Conservation (phyloP, 1,140 invertebrate genomes). For the Nixonia krombeini region DNA sequence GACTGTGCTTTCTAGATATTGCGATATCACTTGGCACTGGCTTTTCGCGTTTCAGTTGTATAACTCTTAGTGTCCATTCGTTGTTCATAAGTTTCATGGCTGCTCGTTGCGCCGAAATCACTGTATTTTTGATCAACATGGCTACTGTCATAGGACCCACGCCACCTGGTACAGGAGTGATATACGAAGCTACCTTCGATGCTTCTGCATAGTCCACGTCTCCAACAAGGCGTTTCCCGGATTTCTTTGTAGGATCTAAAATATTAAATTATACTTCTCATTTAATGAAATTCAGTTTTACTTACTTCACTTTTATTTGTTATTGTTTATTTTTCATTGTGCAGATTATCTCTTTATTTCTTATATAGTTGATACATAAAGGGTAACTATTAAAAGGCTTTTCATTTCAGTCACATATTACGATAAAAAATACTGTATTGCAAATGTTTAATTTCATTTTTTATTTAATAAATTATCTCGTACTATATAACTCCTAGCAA, state of each 20-base stretch:
- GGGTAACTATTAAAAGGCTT: too few species aligned
- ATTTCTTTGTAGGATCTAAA: slow-evolving; percentile 87
- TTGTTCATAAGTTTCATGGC: slow-evolving; percentile 72
- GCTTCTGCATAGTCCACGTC: slow-evolving; percentile 94
- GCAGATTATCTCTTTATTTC: too few species aligned
- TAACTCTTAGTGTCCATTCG: slow-evolving; percentile 77
- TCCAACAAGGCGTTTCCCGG: slow-evolving; percentile 89
- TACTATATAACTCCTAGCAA: too few species aligned
- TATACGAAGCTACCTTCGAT: slow-evolving; percentile 83
- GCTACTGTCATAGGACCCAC: slow-evolving; percentile 99
- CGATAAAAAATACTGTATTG: too few species aligned
- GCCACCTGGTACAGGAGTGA: slow-evolving; percentile 98
- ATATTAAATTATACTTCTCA: slow-evolving; percentile 12
- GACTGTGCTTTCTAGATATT: slow-evolving; percentile 89
- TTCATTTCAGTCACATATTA: too few species aligned
- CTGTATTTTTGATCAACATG: slow-evolving; percentile 97
- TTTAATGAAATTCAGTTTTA: background rate
- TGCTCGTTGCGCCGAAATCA: slow-evolving; percentile 82
- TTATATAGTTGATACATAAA: too few species aligned
- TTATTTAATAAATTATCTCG: too few species aligned
- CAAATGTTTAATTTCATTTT: too few species aligned
- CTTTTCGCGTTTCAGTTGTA: slow-evolving; percentile 74
- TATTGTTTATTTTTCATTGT: background rate
- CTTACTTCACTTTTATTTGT: background rate
- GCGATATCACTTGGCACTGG: slow-evolving; percentile 92